These are phyloP conservation scores for Dendrocincla fuliginosa DNA, from an alignment of 2,797 vertebrate species.

Conservation along the genomic window DNA sequence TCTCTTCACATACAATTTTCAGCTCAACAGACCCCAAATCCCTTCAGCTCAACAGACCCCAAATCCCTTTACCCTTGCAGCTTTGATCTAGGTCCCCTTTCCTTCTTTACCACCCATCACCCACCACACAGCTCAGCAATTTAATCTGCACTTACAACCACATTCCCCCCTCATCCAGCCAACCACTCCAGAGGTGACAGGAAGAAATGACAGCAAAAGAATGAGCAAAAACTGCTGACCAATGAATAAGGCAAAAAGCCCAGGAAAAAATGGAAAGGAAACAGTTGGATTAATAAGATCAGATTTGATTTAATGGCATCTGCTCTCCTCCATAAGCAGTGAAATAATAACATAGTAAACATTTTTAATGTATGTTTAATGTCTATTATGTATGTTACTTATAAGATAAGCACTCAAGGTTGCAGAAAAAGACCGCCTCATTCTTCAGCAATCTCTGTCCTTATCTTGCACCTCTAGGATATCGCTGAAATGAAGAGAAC, in stretches of 20 bases:
- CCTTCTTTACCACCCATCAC: background rate
- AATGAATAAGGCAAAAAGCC: background rate
- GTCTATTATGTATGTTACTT: background rate
- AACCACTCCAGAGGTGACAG: background rate
- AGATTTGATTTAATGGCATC: background rate
- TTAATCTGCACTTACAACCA: background rate
- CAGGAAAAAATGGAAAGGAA: background rate
- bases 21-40: background rate
- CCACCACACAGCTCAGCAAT: background rate
- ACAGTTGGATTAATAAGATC: background rate
- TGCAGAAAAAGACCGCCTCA: background rate
- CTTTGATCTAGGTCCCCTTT: background rate
- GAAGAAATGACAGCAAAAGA: background rate
- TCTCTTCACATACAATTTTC: background rate
- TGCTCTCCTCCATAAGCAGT: background rate
- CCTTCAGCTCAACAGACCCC: background rate
- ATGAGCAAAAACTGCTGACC: background rate
- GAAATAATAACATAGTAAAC: background rate
- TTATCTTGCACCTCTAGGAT: constrained; percentile 26
- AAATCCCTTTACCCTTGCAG: background rate
- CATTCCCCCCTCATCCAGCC: background rate
- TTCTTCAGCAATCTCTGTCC: constrained; percentile 9
- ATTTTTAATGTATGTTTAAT: background rate
- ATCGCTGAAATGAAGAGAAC: background rate
- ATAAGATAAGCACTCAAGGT: background rate